Base-by-base conservation (phyloP, 2,113 vertebrate species). In the Salminus brasiliensis region DNA sequence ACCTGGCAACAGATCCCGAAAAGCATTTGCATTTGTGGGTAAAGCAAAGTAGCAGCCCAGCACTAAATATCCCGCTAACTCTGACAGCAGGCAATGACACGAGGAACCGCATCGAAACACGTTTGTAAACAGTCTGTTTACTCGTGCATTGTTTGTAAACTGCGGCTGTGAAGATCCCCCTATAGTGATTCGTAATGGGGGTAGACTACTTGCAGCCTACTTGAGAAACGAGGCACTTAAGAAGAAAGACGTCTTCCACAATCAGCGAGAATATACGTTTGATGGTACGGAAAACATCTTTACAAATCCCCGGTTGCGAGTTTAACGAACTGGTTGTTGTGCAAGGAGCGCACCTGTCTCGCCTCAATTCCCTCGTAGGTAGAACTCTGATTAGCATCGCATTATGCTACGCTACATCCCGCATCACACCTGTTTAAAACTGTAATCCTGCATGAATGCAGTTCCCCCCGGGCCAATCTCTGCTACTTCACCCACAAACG, bases 351-450 rank as follows among this genome's bases (percentile, higher is more conserved):
- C 15, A 30, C 27, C 18, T 23, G 18, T 32, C 57, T 47, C 30
- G 30, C 72, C 72, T 74, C 8, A 32, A 74, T 62, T 74, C 55
- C 72, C n/a, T 43, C 10, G 59, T 16, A 63, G 72, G 72, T 63
- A 59, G 72, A 63, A 5, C 29, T 23, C 41, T 63, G 72, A 74
- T 74, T 63, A 74, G 43, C 41, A 34, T 49, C 11, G 21, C 72
- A 63, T 63, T 63, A 34, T 32, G 30, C 55, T 16, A 32, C n/a
- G 36, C 52, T 11, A 15, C 53, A 18, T 57, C 60, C 60, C 60
- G 32, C 15, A 18, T 63, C 60, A 59, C 65, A 77, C 65, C 75
- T 69, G 65, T 59, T 68, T 45, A 43, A 57, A 36, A 10, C 34
- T 55, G 32, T 23, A 43, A 43, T 68, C 75, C 65, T 5, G 49